Evolutionary conservation across 2,113 vertebrate species (phyloP).

Genomic region (Sylvia atricapilla): DNA sequence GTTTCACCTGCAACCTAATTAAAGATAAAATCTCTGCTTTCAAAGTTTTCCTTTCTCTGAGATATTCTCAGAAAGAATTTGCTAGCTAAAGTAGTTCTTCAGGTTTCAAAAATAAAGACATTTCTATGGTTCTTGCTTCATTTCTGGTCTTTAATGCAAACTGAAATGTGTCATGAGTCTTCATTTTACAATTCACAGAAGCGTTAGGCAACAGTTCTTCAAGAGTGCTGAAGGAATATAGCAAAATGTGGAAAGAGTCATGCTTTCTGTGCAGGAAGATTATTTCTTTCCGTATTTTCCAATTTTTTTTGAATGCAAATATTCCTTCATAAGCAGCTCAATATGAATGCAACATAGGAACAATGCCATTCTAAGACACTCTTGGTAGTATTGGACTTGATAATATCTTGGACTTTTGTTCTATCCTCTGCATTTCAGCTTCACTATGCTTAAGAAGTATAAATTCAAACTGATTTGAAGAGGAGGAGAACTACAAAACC

Average conservation of each 20-base stretch:
- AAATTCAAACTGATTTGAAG: neutral
- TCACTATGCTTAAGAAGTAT: neutral
- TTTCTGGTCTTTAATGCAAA: neutral
- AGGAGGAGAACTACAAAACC: neutral
- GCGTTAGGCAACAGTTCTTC: neutral
- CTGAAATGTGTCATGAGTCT: neutral
- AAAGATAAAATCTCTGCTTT: neutral
- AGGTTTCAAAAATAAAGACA: neutral
- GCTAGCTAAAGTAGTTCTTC: neutral
- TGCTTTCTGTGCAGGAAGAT: neutral
- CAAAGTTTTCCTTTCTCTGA: neutral
- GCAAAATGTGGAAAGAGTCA: neutral
- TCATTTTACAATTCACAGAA: neutral
- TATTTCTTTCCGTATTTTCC: neutral
- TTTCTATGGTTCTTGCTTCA: neutral
- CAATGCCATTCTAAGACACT: neutral
- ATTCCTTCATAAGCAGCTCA: neutral
- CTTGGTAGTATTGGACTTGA: neutral
- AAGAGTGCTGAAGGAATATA: neutral
- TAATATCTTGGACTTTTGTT: neutral
- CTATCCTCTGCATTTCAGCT: neutral
- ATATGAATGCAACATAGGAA: neutral
- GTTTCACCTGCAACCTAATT: neutral
- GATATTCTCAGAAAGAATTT: neutral
- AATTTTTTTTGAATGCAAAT: neutral